phyloP scores from a whole-genome alignment of 2,113 vertebrate genomes.

The Lates calcarifer region DNA sequence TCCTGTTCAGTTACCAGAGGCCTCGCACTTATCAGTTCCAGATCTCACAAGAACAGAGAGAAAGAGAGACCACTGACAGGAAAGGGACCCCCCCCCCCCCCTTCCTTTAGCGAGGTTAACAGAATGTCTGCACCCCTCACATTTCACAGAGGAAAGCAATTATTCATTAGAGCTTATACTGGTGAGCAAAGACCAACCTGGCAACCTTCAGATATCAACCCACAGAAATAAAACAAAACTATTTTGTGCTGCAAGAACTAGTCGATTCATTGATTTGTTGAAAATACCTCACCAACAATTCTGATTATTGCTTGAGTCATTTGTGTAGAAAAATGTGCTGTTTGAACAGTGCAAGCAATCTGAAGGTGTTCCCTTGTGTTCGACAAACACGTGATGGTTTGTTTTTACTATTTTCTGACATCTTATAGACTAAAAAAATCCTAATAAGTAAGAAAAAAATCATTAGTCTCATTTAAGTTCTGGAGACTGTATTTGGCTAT shows the following conservation, averaged over 20 bases:
- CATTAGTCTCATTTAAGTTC: not conserved
- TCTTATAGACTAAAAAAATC: not conserved
- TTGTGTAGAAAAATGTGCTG: not conserved
- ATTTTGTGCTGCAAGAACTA: not conserved
- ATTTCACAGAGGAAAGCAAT: slow-evolving; percentile 77
- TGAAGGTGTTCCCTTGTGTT: no score
- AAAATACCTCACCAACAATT: not conserved
- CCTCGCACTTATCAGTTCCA: slow-evolving; percentile 82
- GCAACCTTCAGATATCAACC: slow-evolving; percentile 36
- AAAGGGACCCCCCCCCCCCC: slow-evolving; percentile 59
- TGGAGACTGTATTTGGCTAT: not conserved
- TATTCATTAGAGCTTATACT: slow-evolving; percentile 63
- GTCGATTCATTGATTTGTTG: slow-evolving; percentile 1
- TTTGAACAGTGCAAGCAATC: not conserved
- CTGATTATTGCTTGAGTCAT: not conserved
- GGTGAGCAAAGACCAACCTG: slow-evolving; percentile 47
- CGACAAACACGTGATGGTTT: not conserved
- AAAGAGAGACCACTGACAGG: slow-evolving; percentile 79
- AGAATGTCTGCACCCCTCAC: slow-evolving; percentile 76
- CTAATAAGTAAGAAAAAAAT: not conserved
- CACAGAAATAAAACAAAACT: slow-evolving; percentile 19
- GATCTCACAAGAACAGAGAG: slow-evolving; percentile 80
- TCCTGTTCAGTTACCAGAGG: slow-evolving; percentile 80
- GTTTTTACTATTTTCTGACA: not conserved
- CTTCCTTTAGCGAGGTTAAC: slow-evolving; percentile 72